These are phyloP conservation scores for Habrosyne pyritoides DNA, from an alignment of 2,888 invertebrate genomes.

Conservation along the genomic window DNA sequence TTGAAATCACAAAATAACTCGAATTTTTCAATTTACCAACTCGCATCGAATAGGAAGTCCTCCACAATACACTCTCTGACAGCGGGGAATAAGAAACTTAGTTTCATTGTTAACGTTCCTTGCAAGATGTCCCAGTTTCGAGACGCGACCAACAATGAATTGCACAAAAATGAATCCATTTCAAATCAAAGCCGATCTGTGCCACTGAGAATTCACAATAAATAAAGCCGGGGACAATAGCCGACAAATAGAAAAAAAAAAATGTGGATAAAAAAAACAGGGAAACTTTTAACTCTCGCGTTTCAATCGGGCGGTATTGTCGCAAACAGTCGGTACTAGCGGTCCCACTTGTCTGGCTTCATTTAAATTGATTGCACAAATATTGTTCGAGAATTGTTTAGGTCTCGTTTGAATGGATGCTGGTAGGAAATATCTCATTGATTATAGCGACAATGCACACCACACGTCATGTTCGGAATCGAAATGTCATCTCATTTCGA, in stretches of 20 bases:
- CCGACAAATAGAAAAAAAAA: slow-evolving; percentile 22
- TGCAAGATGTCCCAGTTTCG: slow-evolving; percentile 9
- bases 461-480: too few species aligned
- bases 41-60: neutral
- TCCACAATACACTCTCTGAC: slow-evolving; percentile 1
- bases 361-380: neutral
- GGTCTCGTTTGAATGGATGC: neutral
- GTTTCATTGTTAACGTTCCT: slow-evolving; percentile 2
- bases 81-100: slow-evolving; percentile 5
- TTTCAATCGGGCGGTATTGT: slow-evolving; percentile 30
- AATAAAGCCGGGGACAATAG: slow-evolving; percentile 35
- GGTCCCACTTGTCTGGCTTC: slow-evolving; percentile 12
- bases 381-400: slow-evolving; percentile 11
- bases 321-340: slow-evolving; percentile 23
- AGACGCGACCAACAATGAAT: slow-evolving; percentile 21
- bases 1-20: neutral
- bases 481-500: too few species aligned
- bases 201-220: slow-evolving; percentile 30
- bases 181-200: slow-evolving; percentile 22
- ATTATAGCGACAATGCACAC: too few species aligned
- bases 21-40: slow-evolving; percentile 4
- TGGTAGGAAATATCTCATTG: too few species aligned
- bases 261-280: slow-evolving; percentile 28
- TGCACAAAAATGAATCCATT: slow-evolving; percentile 37
- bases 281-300: slow-evolving; percentile 26